Base-by-base conservation (phyloP, 2,888 invertebrate genomes). In the Brachypalpus laphriformis region DNA sequence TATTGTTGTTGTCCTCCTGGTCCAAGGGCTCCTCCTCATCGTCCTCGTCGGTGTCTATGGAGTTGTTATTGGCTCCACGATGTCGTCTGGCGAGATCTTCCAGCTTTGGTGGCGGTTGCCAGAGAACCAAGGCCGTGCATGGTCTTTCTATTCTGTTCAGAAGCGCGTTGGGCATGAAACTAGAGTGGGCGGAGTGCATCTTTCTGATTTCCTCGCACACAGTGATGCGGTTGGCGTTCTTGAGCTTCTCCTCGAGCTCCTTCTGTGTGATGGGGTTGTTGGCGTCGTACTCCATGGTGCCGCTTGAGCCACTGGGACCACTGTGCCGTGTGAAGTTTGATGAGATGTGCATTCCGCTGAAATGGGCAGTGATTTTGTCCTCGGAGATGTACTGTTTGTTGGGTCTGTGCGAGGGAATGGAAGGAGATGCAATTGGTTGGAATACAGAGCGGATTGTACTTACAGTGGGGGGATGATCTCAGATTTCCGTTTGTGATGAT, bases 291-390 rank as follows among this genome's bases (percentile, higher is more conserved):
- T 86, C 86, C 82, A 86, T 86, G 0, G 82, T 0, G 42, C 11
- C 59, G 16, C 47, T 49, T 42, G 57, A 47, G 40, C 37, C 56
- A 9, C n/a, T n/a, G n/a, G 49, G 18, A 4, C 54, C 51, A 54
- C 47, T 87, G 49, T 89, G 88, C 11, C 88, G 87, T 28, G 89
- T 89, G 40, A 88, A 91, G 71, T 93, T 92, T 16, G 93, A 92
- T 0, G 94, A 94, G 87, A 97, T 96, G 89, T 96, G 96, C 34
- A 97, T 92, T 40, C 95, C 94, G 87, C 94, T 95, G 86, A 97
- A 93, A 89, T 96, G 96, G 22, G 95, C 96, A 0, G 96, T 95
- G 95, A 97, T 97, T 91, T 95, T 96, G 89, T 97, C 97, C 90
- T 97, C 97, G 0, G 96, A 96, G 86, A 97, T 96, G 45, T 95